Evolutionary conservation across 2,797 vertebrate species (phyloP), one percentile per base, ranked within the genome.

Genomic region (Gymnothorax reevesii): DNA sequence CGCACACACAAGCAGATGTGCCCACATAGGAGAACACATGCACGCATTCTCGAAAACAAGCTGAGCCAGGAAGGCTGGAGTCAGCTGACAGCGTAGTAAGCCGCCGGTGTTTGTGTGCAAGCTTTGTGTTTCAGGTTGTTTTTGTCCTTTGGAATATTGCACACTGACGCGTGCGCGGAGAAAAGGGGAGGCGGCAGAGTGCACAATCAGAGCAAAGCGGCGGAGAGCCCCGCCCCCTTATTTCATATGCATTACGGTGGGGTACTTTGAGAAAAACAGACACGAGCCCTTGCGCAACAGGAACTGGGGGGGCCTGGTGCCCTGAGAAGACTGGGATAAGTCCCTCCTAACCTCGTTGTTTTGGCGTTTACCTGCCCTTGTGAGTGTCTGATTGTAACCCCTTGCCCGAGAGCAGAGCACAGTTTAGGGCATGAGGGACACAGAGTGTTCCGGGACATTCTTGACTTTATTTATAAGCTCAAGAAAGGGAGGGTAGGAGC

Each of bases 381-480:
- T 82, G 83, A 82, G 75, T 85, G 87, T 1, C 87, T 87, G 75
- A 84, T 84, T 82, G 77, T 83, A 85, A 87, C 87, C 83, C 83
- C 83, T 20, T 25, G 59, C 75, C 83, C 25, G 86, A 87, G 83
- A 71, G 59, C 59, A 62, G 83, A 60, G 71, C 83, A 85, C 71
- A 84, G 57, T 57, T 42, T 57, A 57, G 73, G 75, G 73, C 77
- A 85, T 4, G 62, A 87, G 33, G 83, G 83, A 82, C 57, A 87
- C 87, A 13, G 87, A 87, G 85, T 87, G 87, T 92, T 91, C 92
- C 86, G 85, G 87, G 86, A 88, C 91, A 88, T 89, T 89, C 87
- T 90, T 91, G 87, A 91, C 88, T 89, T 90, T 92, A 92, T 91
- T 89, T 89, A 88, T 88, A 86, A 87, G 89, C 80, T 59, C 13